Evolutionary conservation across 53 echinoderm and acorn worm genomes (phyloP).

Genomic region (Actinopyga echinites): DNA sequence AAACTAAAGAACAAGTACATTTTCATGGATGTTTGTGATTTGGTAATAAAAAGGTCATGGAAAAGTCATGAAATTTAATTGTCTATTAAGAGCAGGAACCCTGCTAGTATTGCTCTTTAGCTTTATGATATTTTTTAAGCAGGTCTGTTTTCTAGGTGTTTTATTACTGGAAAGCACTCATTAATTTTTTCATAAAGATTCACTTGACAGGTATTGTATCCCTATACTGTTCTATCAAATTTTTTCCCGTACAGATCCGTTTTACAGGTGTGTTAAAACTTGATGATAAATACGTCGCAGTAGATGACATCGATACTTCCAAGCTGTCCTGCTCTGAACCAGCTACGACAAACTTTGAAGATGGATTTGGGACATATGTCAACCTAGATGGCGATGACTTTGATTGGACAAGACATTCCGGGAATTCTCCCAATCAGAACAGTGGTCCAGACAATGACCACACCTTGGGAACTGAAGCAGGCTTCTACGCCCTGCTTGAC

Average conservation of each 20-base stretch:
- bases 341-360: constrained; percentile 79
- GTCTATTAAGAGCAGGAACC: too few species aligned
- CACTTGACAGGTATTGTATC: too few species aligned
- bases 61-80: too few species aligned
- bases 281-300: constrained; percentile 63
- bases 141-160: too few species aligned
- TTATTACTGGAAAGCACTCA: too few species aligned
- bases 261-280: background rate
- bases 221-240: too few species aligned
- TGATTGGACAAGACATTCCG: constrained; percentile 80
- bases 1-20: too few species aligned
- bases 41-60: too few species aligned
- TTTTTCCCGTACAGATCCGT: background rate
- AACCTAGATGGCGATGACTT: constrained; percentile 74
- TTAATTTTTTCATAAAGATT: too few species aligned
- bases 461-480: constrained; percentile 66
- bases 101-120: too few species aligned
- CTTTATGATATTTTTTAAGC: too few species aligned
- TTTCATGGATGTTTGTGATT: too few species aligned
- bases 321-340: constrained; percentile 64
- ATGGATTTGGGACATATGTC: constrained; percentile 72
- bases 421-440: constrained; percentile 40
- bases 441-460: constrained; percentile 79
- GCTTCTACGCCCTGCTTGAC: constrained; percentile 76
- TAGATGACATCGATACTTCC: constrained; percentile 79